Evolutionary conservation across 2,113 vertebrate genomes (phyloP).

Genomic region (Pteropus alecto): DNA sequence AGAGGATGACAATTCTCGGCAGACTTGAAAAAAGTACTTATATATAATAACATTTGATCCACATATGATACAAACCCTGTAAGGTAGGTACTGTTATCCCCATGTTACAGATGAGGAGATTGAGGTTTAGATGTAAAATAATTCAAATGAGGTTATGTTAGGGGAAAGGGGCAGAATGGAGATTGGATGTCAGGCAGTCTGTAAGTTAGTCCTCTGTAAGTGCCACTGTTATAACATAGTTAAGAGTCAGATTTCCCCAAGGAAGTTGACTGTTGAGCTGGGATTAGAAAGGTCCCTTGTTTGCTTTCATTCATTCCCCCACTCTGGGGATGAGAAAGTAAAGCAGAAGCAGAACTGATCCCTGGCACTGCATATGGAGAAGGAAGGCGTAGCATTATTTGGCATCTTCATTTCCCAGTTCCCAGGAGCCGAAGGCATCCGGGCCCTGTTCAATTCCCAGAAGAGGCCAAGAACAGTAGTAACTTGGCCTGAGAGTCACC

Average conservation of each 20-base stretch:
- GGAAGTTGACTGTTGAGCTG: neutral
- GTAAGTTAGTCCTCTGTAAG: neutral
- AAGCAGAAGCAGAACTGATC: neutral
- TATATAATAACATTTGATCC: neutral
- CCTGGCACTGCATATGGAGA: fast-evolving
- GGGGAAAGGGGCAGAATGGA: neutral
- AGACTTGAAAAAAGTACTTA: neutral
- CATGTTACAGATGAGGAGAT: neutral
- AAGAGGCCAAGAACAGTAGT: neutral
- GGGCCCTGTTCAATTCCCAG: neutral
- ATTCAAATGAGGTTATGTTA: neutral
- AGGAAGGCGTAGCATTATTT: neutral
- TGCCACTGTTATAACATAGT: neutral
- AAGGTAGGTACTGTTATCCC: neutral
- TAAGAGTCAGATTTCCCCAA: too few species aligned
- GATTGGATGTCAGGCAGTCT: neutral
- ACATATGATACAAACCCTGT: neutral
- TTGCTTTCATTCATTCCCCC: neutral
- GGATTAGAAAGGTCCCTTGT: neutral
- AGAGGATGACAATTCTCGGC: neutral
- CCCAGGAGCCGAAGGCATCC: neutral
- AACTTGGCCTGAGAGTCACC: neutral
- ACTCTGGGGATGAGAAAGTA: neutral
- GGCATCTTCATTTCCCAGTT: neutral
- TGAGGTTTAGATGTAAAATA: neutral